Evolutionary conservation across 53 echinoderm and acorn worm species (phyloP).

Genomic region (Echinometra lucunter): DNA sequence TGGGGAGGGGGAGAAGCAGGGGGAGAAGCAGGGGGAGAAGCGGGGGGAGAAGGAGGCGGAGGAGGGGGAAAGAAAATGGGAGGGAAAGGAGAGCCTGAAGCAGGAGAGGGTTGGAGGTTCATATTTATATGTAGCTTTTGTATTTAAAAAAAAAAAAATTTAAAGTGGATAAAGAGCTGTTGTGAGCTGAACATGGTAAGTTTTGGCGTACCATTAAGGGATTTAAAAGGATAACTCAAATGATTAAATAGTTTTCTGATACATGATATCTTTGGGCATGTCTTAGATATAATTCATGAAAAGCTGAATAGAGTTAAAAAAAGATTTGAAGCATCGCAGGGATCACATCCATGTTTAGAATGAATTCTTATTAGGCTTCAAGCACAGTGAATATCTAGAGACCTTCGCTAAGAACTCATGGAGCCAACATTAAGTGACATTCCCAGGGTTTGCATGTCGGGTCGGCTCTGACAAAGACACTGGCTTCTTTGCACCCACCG

Average conservation of each 20-base stretch:
- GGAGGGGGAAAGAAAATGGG: background rate
- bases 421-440: background rate
- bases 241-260: too few species aligned
- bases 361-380: background rate
- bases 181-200: too few species aligned
- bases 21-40: background rate
- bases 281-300: background rate
- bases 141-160: too few species aligned
- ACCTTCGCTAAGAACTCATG: background rate
- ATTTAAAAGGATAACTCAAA: too few species aligned
- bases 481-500: constrained; percentile 25
- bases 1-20: background rate
- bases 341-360: background rate
- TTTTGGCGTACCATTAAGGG: too few species aligned
- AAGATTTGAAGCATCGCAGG: background rate
- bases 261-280: background rate
- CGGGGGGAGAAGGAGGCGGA: too few species aligned
- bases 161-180: too few species aligned
- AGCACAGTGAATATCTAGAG: background rate
- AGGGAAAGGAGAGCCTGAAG: background rate
- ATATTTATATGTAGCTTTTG: too few species aligned
- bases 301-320: background rate
- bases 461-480: background rate
- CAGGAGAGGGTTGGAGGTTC: background rate
- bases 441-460: background rate